A percentile compares a stretch with the other conserved stretches of the same genome.
These are phyloP conservation scores for Thermophis baileyi DNA, from an alignment of 2,113 vertebrate genomes.

Conservation along the genomic window DNA sequence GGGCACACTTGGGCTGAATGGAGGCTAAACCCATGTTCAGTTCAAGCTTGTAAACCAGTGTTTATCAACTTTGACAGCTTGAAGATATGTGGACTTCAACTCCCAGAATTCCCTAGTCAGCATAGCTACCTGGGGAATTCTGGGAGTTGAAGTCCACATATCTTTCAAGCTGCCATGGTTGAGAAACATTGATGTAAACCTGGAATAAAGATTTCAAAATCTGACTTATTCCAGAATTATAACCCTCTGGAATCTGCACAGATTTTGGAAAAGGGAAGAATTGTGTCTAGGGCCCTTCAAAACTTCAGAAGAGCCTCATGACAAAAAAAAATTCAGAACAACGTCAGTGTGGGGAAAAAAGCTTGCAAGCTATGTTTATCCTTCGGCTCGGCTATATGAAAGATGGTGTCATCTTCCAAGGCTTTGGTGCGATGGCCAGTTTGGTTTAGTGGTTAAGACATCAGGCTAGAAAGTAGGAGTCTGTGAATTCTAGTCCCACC, in stretches of 20 bases:
- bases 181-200: too few species aligned
- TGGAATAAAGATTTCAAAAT: background rate
- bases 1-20: background rate
- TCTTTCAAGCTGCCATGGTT: too few species aligned
- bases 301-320: background rate
- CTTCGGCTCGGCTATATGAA: background rate
- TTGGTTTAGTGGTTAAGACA: too few species aligned
- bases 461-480: too few species aligned
- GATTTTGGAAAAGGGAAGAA: background rate
- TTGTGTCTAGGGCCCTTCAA: background rate
- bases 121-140: too few species aligned
- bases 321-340: background rate
- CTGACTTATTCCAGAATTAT: background rate
- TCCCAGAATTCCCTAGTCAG: too few species aligned
- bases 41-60: too few species aligned
- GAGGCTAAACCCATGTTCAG: background rate
- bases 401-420: too few species aligned
- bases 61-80: too few species aligned
- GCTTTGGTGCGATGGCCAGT: background rate
- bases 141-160: too few species aligned
- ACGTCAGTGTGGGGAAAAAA: background rate
- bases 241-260: background rate
- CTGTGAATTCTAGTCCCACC: too few species aligned
- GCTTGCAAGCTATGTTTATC: background rate
- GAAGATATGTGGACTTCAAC: too few species aligned